Conservation (phyloP, 2,113 vertebrate species). For the Scalopus aquaticus region DNA sequence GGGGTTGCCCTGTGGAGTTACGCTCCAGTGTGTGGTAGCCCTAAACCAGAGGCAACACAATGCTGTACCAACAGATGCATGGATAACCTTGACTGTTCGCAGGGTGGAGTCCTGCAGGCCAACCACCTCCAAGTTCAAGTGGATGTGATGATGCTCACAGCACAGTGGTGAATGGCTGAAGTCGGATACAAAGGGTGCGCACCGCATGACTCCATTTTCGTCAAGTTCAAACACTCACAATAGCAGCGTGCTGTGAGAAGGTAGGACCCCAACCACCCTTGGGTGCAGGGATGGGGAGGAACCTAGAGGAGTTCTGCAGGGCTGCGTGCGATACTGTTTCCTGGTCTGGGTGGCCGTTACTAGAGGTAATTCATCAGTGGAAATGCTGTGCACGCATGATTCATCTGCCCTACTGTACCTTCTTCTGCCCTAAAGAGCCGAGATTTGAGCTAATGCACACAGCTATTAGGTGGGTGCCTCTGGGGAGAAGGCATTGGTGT, state of each 20-base stretch:
- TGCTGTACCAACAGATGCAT: too few species aligned
- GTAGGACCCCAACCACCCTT: background rate
- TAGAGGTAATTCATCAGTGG: background rate
- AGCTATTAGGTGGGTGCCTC: background rate
- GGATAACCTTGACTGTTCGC: too few species aligned
- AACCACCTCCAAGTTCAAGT: background rate
- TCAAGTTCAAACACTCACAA: background rate
- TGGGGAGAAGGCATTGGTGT: background rate
- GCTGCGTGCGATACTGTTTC: background rate
- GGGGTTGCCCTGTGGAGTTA: too few species aligned
- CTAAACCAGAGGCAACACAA: background rate
- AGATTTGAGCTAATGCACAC: background rate
- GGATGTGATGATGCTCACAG: background rate
- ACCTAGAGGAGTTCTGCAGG: background rate
- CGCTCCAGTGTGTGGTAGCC: background rate
- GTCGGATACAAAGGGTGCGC: background rate
- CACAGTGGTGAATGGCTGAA: background rate
- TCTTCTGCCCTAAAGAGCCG: too few species aligned
- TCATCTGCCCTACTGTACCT: background rate
- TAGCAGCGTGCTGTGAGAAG: background rate
- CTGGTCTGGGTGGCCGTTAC: background rate
- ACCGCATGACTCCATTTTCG: background rate
- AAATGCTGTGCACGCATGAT: background rate
- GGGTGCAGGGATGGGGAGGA: background rate
- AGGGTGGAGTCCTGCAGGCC: background rate